Percentiles rank a stretch among this genome's conserved stretches.
These are phyloP conservation scores for Panonychus citri DNA, from an alignment of 1,140 invertebrate genomes.

Conservation along the genomic window DNA sequence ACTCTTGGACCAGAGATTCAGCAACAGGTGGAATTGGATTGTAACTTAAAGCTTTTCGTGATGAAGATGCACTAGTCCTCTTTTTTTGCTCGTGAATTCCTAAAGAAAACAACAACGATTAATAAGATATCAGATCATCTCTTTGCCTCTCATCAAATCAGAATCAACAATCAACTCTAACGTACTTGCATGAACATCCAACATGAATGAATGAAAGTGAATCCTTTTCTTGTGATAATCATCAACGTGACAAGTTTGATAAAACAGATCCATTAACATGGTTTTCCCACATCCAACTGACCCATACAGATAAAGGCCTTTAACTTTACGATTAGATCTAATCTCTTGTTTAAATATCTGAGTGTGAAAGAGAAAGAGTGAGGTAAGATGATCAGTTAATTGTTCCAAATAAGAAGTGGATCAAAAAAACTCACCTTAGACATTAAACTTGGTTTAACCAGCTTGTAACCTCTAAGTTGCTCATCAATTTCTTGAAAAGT, in stretches of 20 bases:
- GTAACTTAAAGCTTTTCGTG: constrained; percentile 37
- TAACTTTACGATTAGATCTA: constrained; percentile 11
- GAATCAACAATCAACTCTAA: too few species aligned
- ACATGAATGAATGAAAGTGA: constrained; percentile 95
- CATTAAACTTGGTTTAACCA: constrained; percentile 24
- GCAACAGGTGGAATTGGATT: constrained; percentile 92
- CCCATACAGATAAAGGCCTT: constrained; percentile 31
- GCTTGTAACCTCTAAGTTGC: constrained; percentile 35
- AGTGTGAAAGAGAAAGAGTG: too few species aligned
- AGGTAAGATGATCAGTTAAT: too few species aligned
- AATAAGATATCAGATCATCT: neutral
- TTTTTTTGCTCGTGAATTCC: constrained; percentile 25
- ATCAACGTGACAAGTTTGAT: constrained; percentile 39
- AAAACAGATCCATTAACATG: constrained; percentile 97
- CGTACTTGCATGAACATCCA: constrained; percentile 56
- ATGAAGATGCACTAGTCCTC: constrained; percentile 14
- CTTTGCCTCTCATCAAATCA: too few species aligned
- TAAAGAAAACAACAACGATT: constrained; percentile 9
- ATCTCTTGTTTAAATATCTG: too few species aligned
- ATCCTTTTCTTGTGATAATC: constrained; percentile 44
- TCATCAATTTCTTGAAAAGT: constrained; percentile 42
- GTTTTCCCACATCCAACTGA: constrained; percentile 71
- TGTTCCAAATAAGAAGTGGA: neutral
- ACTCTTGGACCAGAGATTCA: constrained; percentile 49
- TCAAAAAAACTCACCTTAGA: constrained; percentile 4